Conservation (phyloP, 2,113 vertebrate genomes). For the Ptychochromis oligacanthus region DNA sequence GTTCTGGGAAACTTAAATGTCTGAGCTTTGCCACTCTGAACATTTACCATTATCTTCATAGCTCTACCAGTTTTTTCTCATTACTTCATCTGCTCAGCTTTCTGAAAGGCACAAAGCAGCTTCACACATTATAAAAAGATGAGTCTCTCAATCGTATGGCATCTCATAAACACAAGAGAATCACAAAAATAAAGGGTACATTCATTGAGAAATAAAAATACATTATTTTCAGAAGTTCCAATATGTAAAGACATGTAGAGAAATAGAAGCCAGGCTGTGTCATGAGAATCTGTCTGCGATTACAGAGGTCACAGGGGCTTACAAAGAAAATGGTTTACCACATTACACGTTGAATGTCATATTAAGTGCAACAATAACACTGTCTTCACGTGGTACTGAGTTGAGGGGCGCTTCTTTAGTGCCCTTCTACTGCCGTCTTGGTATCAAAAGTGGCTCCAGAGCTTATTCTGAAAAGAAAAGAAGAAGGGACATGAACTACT, state of each 20-base stretch:
- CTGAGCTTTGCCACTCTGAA: slow-evolving; percentile 2
- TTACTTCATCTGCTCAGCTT: slow-evolving; percentile 7
- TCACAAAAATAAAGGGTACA: slow-evolving; percentile 48
- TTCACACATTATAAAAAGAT: slow-evolving; percentile 39
- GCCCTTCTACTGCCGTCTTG: slow-evolving; percentile 80
- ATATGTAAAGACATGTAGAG: slow-evolving; percentile 9
- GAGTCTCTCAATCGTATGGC: slow-evolving; percentile 14
- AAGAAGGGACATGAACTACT: slow-evolving; percentile 11
- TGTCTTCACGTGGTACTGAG: slow-evolving; percentile 58
- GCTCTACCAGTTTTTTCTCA: background rate
- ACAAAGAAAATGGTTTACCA: slow-evolving; percentile 32
- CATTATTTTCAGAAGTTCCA: slow-evolving; percentile 33
- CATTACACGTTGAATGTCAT: slow-evolving; percentile 35
- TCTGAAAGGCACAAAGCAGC: slow-evolving; percentile 67
- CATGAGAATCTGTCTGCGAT: slow-evolving; percentile 12
- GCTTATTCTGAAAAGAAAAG: slow-evolving; percentile 72
- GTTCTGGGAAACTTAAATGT: background rate
- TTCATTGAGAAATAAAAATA: slow-evolving; percentile 52
- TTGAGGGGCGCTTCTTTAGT: slow-evolving; percentile 53
- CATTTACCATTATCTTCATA: background rate
- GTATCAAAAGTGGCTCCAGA: slow-evolving; percentile 78
- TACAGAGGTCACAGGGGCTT: slow-evolving; percentile 36
- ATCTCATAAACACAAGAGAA: slow-evolving; percentile 30
- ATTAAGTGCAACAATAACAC: slow-evolving; percentile 66
- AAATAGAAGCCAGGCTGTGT: slow-evolving; percentile 10